Base-by-base conservation (phyloP, 2,113 vertebrate genomes). In the Pangasianodon gigas region DNA sequence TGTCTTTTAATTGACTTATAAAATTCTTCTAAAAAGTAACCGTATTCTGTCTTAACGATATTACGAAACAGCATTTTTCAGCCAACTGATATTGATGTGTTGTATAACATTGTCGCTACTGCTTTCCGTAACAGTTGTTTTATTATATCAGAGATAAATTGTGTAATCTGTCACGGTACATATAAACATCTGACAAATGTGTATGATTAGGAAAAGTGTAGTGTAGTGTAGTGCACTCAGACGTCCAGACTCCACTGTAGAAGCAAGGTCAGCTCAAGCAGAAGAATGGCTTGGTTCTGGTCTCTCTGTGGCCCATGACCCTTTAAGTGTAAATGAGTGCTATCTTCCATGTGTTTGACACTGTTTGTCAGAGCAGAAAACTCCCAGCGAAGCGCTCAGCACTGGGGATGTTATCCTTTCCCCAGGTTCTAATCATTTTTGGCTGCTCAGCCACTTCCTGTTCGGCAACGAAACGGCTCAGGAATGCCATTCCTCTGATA, bases 401-500 rank as follows among this genome's bases (percentile, higher is more conserved):
- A 96, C 96, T 97, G 96, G 96, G 97, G 96, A 96, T 97, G 97
- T 97, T 97, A 96, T 97, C 96, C 96, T 97, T 97, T 97, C 97
- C 97, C 95, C 96, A 96, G 96, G 96, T 97, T 97, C 97, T 97
- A 97, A 98, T 98, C 97, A 97, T 97, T 97, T 96, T 96, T 97
- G 97, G 97, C 97, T 94, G 65, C 94, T 93, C 93, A 94, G 96
- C 96, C 96, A 97, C 96, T 97, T 98, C 97, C 97, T 97, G 97
- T 97, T 96, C 97, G 95, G 97, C 97, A 97, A 96, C 96, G 96
- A 97, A 97, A 97, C 96, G 96, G 96, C 96, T 97, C 96, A 96
- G 97, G 97, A 97, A 98, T 97, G 97, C 97, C 97, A 97, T 97
- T 97, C 96, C 96, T 96, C 97, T 96, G 96, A 97, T 97, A 97